Conservation (phyloP, 2,113 vertebrate genomes). For the Lophotis ruficrista region DNA sequence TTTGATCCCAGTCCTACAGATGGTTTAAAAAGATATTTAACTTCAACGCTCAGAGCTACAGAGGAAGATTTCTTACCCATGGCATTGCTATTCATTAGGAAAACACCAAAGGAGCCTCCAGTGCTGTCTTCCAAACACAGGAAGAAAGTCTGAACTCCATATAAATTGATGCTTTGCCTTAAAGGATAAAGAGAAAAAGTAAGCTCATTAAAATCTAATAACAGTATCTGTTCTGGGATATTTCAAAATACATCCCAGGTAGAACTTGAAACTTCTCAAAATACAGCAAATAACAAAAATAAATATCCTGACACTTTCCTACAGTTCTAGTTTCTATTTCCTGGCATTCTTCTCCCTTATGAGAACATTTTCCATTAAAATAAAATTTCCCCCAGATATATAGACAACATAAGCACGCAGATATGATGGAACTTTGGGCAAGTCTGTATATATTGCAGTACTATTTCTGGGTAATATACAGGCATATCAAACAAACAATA, state of each 20-base stretch:
- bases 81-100: conserved; percentile 96
- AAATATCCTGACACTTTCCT: neutral
- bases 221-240: neutral
- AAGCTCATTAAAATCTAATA: neutral
- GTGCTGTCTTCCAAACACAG: conserved; percentile 87
- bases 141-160: conserved; percentile 92
- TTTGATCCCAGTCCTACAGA: neutral
- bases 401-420: neutral
- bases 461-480: neutral
- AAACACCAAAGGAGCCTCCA: conserved; percentile 90
- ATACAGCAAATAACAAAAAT: neutral
- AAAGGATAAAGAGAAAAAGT: neutral
- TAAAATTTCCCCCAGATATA: neutral
- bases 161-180: conserved; percentile 87
- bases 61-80: conserved; percentile 83
- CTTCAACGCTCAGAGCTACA: neutral
- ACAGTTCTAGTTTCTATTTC: neutral
- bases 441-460: neutral
- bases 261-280: neutral
- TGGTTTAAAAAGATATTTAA: neutral
- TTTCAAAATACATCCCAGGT: neutral
- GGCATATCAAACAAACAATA: neutral
- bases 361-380: neutral
- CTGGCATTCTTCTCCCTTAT: neutral
- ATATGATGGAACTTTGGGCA: neutral